phyloP scores from a whole-genome alignment of 2,797 vertebrate species.

The Pseudochromis fuscus region DNA sequence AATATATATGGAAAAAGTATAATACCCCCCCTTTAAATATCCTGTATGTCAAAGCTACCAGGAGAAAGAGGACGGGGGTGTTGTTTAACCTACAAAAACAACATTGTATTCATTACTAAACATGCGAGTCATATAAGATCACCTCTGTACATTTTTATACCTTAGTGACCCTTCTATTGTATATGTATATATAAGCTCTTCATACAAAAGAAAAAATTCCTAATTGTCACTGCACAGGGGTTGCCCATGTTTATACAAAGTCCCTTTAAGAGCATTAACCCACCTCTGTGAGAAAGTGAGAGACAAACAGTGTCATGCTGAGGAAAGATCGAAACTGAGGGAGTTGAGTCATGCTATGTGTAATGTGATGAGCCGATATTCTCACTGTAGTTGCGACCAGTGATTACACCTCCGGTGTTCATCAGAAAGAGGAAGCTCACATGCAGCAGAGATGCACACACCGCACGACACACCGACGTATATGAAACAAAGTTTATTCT shows the following conservation, averaged over 20 bases:
- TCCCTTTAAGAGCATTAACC: slow-evolving; percentile 10
- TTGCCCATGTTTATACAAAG: slow-evolving; percentile 24
- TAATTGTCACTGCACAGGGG: slow-evolving; percentile 35
- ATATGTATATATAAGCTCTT: slow-evolving; percentile 9
- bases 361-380: slow-evolving; percentile 3
- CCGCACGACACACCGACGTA: slow-evolving; percentile 57
- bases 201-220: slow-evolving; percentile 25
- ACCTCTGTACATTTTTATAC: neutral
- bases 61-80: neutral
- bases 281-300: neutral
- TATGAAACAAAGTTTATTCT: slow-evolving; percentile 99
- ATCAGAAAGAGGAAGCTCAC: slow-evolving; percentile 54
- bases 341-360: slow-evolving; percentile 50
- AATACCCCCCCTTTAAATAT: too few species aligned
- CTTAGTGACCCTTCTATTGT: slow-evolving; percentile 5
- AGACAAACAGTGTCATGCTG: slow-evolving; percentile 15
- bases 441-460: slow-evolving; percentile 6
- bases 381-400: neutral
- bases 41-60: neutral
- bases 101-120: slow-evolving; percentile 34
- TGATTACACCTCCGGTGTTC: slow-evolving; percentile 13
- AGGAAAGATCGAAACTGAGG: slow-evolving; percentile 45
- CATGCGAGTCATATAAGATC: neutral
- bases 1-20: too few species aligned
- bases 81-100: slow-evolving; percentile 11